Percentiles rank a stretch among this genome's conserved stretches.
Conservation (phyloP, 2,113 vertebrate genomes). For the Actinemys pallida region DNA sequence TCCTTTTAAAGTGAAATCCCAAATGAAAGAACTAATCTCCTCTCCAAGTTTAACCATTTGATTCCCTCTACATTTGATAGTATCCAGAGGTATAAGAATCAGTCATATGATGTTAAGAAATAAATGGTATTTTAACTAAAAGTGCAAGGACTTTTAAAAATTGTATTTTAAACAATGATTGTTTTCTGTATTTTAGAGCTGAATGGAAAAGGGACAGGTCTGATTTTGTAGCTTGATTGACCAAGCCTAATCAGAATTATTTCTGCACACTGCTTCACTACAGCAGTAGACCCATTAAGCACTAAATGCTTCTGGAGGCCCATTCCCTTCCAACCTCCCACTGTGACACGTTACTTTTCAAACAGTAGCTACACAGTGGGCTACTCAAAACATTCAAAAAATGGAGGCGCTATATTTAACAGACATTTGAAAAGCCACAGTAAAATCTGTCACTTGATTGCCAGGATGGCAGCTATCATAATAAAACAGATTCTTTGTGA, state of each 20-base stretch:
- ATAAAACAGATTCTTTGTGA: conserved; percentile 21
- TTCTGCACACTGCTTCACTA: conserved; percentile 89
- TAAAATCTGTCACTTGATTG: conserved; percentile 74
- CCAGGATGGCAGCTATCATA: conserved; percentile 38
- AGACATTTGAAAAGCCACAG: conserved; percentile 70
- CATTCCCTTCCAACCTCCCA: conserved; percentile 79
- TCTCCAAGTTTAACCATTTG: neutral
- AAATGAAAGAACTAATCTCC: neutral
- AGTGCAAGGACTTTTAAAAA: neutral
- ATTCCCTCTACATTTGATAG: neutral
- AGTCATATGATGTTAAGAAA: neutral
- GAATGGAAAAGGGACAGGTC: conserved; percentile 26
- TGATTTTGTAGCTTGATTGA: conserved; percentile 81
- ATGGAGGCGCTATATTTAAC: conserved; percentile 78
- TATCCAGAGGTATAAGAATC: neutral
- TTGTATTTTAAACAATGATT: conserved; percentile 30
- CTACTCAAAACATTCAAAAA: conserved; percentile 79
- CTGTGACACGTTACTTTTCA: conserved; percentile 77
- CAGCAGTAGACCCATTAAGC: conserved; percentile 77
- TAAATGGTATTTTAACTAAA: conserved; percentile 43
- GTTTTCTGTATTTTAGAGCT: conserved; percentile 37
- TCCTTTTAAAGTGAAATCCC: neutral
- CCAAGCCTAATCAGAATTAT: conserved; percentile 91
- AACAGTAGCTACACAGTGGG: conserved; percentile 72
- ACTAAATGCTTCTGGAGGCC: conserved; percentile 75